Conservation (phyloP, 1,140 invertebrate genomes). For the Portunus trituberculatus region DNA sequence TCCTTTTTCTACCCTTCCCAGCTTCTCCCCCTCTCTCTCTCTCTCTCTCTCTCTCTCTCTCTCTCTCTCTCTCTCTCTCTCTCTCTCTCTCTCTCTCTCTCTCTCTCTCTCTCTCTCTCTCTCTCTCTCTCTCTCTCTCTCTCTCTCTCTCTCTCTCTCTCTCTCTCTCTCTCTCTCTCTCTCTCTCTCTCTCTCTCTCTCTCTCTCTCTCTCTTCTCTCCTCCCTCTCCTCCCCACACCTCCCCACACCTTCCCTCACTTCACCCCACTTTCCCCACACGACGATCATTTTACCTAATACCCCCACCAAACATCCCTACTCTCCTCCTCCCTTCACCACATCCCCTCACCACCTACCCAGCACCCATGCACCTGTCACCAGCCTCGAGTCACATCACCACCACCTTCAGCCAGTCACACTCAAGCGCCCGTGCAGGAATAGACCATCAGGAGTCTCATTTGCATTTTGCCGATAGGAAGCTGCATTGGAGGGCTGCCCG, state of each 20-base stretch:
- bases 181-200: background rate
- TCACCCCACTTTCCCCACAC: background rate
- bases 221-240: background rate
- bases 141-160: background rate
- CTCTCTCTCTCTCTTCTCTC: too few species aligned
- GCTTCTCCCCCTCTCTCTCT: background rate
- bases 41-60: slow-evolving; percentile 6
- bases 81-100: background rate
- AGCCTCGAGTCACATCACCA: too few species aligned
- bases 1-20: too few species aligned
- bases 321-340: background rate
- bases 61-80: background rate
- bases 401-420: too few species aligned
- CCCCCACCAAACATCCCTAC: background rate
- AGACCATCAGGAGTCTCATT: too few species aligned
- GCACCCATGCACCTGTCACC: too few species aligned
- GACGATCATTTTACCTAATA: background rate
- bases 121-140: background rate
- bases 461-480: too few species aligned
- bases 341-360: background rate
- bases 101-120: background rate
- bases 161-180: background rate
- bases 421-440: too few species aligned
- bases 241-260: too few species aligned
- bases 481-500: too few species aligned